Percentiles rank a stretch among this genome's conserved stretches.
These are phyloP conservation scores for Drosophila koepferae DNA, from an alignment of 2,888 invertebrate genomes.

Conservation along the genomic window DNA sequence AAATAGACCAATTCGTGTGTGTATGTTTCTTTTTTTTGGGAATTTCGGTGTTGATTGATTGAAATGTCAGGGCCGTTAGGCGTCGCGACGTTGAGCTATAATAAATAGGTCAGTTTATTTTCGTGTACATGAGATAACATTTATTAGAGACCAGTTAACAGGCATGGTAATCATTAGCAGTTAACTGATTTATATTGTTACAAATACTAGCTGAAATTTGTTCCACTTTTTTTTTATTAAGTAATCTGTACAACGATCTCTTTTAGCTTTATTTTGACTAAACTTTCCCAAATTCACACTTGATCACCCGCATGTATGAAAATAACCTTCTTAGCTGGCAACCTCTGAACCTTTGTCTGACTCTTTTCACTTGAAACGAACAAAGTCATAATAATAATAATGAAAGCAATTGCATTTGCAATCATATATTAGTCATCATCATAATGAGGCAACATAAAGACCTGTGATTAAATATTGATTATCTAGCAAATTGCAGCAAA, in stretches of 20 bases:
- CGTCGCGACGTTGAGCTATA: slow-evolving; percentile 2
- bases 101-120: slow-evolving; percentile 61
- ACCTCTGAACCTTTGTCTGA: slow-evolving; percentile 28
- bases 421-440: slow-evolving; percentile 57
- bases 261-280: not conserved
- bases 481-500: slow-evolving; percentile 52
- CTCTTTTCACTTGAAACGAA: slow-evolving; percentile 41
- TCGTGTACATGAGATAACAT: slow-evolving; percentile 4
- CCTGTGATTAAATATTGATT: slow-evolving; percentile 74
- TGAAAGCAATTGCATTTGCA: slow-evolving; percentile 26
- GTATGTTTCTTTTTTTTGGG: not conserved
- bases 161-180: not conserved
- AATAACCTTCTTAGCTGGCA: slow-evolving; percentile 26
- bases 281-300: slow-evolving; percentile 11
- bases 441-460: slow-evolving; percentile 59
- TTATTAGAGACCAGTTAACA: slow-evolving; percentile 5
- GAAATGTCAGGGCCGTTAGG: slow-evolving; percentile 69
- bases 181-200: not conserved
- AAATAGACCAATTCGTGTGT: not conserved
- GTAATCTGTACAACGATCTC: not conserved
- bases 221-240: not conserved
- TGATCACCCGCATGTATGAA: not conserved
- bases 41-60: slow-evolving; percentile 54
- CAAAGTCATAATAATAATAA: slow-evolving; percentile 13
- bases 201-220: not conserved